phyloP scores from a whole-genome alignment of 2,113 vertebrate species.

The Pteruthius melanotis region DNA sequence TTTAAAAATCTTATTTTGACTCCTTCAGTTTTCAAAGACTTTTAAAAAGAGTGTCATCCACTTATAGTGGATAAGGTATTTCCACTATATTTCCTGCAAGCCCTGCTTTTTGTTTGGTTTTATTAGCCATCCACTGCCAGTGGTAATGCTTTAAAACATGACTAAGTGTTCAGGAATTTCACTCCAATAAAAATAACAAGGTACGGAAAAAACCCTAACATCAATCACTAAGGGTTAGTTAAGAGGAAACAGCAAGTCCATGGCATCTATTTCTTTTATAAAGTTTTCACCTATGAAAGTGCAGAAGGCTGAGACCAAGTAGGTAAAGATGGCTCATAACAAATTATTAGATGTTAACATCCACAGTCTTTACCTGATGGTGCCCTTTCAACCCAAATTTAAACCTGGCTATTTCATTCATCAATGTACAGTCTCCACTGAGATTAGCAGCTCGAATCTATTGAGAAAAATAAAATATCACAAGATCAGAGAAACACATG shows the following conservation, averaged over 20 bases:
- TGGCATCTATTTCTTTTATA: neutral
- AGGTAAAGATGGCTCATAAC: neutral
- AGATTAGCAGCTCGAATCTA: slow-evolving; percentile 96
- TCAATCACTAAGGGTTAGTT: neutral
- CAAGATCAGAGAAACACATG: neutral
- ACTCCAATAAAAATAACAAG: neutral
- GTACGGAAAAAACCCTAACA: neutral
- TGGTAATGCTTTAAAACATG: neutral
- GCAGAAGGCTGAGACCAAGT: neutral
- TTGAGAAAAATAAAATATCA: neutral
- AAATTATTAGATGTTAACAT: neutral
- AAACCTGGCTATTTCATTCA: slow-evolving; percentile 83
- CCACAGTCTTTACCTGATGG: slow-evolving; percentile 83
- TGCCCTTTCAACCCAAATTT: slow-evolving; percentile 91
- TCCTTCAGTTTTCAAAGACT: neutral
- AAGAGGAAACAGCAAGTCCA: neutral
- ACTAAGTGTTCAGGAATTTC: neutral
- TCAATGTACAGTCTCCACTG: slow-evolving; percentile 91
- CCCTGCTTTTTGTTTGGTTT: neutral
- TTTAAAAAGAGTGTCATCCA: neutral
- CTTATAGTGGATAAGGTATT: neutral
- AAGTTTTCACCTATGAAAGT: neutral
- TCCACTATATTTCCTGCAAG: neutral
- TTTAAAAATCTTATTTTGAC: neutral
- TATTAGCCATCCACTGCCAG: neutral